Conservation (phyloP, 2,797 vertebrate genomes). For the Cercopithecus mitis region DNA sequence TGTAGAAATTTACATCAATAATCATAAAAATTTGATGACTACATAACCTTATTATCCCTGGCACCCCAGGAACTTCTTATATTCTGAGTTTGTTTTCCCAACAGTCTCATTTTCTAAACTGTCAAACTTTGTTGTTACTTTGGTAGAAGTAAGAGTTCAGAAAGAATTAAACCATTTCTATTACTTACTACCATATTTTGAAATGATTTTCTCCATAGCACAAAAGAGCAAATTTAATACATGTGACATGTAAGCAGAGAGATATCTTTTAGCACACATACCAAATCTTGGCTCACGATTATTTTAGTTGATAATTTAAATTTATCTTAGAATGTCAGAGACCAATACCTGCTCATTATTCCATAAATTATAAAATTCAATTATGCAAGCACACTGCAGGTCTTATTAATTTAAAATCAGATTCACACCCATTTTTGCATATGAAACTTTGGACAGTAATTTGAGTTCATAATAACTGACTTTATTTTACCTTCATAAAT, state of each 20-base stretch:
- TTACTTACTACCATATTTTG: not conserved
- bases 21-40: not conserved
- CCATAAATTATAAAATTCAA: not conserved
- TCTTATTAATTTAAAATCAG: not conserved
- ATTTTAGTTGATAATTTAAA: not conserved
- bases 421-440: not conserved
- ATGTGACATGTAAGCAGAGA: not conserved
- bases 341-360: not conserved
- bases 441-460: not conserved
- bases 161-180: not conserved
- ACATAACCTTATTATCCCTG: not conserved
- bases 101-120: not conserved
- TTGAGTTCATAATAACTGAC: not conserved
- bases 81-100: not conserved
- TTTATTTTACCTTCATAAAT: not conserved
- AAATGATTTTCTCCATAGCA: not conserved
- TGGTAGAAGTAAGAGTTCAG: not conserved
- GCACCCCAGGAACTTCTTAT: fast-evolving
- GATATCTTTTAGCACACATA: not conserved
- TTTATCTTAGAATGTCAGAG: not conserved
- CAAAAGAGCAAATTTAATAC: not conserved
- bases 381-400: not conserved
- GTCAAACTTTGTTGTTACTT: not conserved
- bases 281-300: not conserved
- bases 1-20: not conserved